Percentiles rank a stretch among this genome's conserved stretches.
These are phyloP conservation scores for Caenorhabditis plicata DNA, from an alignment of 2,888 invertebrate genomes.

Conservation along the genomic window DNA sequence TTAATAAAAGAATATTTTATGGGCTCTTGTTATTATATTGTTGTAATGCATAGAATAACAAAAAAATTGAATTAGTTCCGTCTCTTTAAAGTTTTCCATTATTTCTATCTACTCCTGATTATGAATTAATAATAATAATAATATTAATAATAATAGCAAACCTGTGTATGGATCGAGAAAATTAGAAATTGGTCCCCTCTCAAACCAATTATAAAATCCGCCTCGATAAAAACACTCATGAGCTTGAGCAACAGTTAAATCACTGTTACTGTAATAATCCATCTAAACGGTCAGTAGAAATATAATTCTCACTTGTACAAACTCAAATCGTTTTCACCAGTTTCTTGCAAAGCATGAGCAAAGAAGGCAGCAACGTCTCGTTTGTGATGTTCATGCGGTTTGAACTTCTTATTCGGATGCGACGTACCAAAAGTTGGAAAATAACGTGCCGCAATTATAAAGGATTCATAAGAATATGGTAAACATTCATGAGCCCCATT, in stretches of 20 bases:
- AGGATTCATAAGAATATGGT: conserved; percentile 63
- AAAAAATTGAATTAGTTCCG: no score
- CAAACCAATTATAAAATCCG: conserved; percentile 63
- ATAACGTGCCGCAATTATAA: conserved; percentile 62
- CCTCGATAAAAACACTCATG: conserved; percentile 62
- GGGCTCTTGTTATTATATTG: no score
- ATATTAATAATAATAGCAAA: no score
- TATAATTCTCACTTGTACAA: conserved; percentile 50
- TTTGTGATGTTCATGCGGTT: conserved; percentile 39
- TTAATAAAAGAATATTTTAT: no score
- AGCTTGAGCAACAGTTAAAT: conserved; percentile 47
- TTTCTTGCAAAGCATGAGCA: conserved; percentile 64
- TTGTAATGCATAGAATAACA: no score
- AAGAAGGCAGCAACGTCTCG: conserved; percentile 64
- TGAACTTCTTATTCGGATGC: conserved; percentile 46
- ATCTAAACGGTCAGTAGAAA: background rate
- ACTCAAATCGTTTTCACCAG: conserved; percentile 61
- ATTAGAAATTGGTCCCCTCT: conserved; percentile 40
- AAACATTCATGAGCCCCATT: conserved; percentile 55
- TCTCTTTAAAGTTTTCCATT: no score
- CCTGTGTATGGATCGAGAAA: conserved; percentile 50
- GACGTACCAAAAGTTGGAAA: conserved; percentile 61
- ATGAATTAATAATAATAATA: no score
- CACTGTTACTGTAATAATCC: conserved; percentile 24
- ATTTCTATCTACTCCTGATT: no score